These are phyloP conservation scores for Psilopsiagon aurifrons DNA, from an alignment of 2,113 vertebrate species.

Conservation along the genomic window DNA sequence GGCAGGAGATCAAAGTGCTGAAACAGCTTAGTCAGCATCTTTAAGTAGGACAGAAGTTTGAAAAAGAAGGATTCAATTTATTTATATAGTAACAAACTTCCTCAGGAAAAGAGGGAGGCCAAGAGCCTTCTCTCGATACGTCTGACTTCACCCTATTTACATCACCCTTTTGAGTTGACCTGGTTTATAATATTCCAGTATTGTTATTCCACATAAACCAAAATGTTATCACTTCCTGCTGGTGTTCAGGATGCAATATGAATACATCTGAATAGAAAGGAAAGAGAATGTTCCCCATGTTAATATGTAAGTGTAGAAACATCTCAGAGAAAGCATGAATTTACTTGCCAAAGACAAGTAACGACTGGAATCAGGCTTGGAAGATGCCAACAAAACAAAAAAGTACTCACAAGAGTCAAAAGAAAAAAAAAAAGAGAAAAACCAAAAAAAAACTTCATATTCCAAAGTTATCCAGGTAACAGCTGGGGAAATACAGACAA, in stretches of 20 bases:
- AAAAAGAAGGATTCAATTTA: not conserved
- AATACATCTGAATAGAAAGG: not conserved
- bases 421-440: not conserved
- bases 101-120: not conserved
- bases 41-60: not conserved
- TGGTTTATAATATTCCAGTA: not conserved
- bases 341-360: not conserved
- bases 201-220: not conserved
- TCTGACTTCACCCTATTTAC: not conserved
- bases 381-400: not conserved
- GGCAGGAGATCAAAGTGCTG: slow-evolving; percentile 33
- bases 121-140: not conserved
- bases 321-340: not conserved
- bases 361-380: not conserved
- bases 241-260: not conserved
- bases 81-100: not conserved
- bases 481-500: not conserved
- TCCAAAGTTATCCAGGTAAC: not conserved
- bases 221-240: not conserved
- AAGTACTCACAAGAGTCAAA: not conserved
- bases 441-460: not conserved
- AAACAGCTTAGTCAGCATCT: slow-evolving; percentile 14
- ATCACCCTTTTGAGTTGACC: not conserved
- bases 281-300: not conserved
- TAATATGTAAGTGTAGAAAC: not conserved